Percentiles rank a stretch among this genome's conserved stretches.
Conservation (phyloP, 1,140 invertebrate genomes). For the Thaumetopoea pityocampa region DNA sequence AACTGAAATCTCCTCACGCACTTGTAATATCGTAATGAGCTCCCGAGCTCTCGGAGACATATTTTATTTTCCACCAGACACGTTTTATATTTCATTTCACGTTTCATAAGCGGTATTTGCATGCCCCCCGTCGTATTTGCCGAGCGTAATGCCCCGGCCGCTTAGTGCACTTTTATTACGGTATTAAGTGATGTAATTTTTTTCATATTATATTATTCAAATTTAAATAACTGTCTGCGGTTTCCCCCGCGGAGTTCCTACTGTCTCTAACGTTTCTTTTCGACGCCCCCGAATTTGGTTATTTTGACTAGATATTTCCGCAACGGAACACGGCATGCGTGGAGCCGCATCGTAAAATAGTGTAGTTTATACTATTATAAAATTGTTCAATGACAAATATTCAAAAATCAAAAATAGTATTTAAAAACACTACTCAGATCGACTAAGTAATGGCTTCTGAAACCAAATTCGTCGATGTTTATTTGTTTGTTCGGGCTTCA, state of each 20-base stretch:
- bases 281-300: conserved; percentile 64
- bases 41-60: conserved; percentile 60
- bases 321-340: conserved; percentile 8
- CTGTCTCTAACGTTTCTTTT: conserved; percentile 64
- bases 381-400: not conserved
- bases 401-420: too few species aligned
- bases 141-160: conserved; percentile 72
- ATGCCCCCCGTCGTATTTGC: conserved; percentile 65
- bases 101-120: conserved; percentile 72
- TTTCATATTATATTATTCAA: conserved; percentile 78
- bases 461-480: too few species aligned
- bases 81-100: conserved; percentile 76
- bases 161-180: conserved; percentile 77
- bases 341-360: not conserved
- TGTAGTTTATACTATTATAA: not conserved
- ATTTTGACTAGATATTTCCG: conserved; percentile 59
- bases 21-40: conserved; percentile 71
- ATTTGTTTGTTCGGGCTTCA: too few species aligned
- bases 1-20: conserved; percentile 67
- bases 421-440: too few species aligned
- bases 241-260: conserved; percentile 65
- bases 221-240: conserved; percentile 77
- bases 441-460: too few species aligned
- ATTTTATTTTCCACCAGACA: conserved; percentile 69
- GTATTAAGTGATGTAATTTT: conserved; percentile 78